Conservation (phyloP, 2,113 vertebrate species). For the Sander vitreus region DNA sequence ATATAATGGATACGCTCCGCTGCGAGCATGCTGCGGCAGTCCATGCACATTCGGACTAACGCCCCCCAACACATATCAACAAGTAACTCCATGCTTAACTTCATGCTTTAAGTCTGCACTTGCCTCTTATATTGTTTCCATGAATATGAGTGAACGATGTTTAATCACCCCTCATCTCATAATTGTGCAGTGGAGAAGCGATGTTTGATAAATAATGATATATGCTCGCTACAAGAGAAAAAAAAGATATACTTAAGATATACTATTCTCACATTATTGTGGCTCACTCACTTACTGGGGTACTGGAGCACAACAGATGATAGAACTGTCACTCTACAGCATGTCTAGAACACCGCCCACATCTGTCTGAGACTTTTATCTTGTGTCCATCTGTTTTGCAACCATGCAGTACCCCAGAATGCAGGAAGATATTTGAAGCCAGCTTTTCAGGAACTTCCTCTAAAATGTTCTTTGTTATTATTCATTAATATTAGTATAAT, state of each 20-base stretch:
- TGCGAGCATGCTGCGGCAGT: too few species aligned
- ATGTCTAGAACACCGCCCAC: conserved; percentile 51
- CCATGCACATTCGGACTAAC: not conserved
- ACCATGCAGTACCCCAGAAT: conserved; percentile 20
- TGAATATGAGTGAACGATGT: not conserved
- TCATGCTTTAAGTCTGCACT: not conserved
- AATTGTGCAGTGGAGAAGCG: not conserved
- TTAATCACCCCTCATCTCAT: not conserved
- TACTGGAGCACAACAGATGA: conserved; percentile 37
- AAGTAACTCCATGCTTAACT: not conserved
- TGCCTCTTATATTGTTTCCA: not conserved
- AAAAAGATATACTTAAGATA: not conserved
- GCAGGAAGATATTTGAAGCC: conserved; percentile 37
- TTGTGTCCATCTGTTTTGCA: conserved; percentile 54
- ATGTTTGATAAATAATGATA: not conserved
- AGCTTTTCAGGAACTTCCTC: conserved; percentile 45
- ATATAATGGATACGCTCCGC: too few species aligned
- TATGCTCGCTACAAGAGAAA: not conserved
- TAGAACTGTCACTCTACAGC: conserved; percentile 46
- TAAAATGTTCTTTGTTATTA: conserved; percentile 44
- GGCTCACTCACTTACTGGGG: conserved; percentile 40
- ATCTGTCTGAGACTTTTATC: conserved; percentile 50
- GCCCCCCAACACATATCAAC: not conserved
- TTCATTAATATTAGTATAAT: conserved; percentile 53
- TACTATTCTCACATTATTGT: conserved; percentile 34